Evolutionary conservation across 37 sponge, comb jelly and placozoan species (phyloP), one percentile per base, ranked within the genome.

Genomic region (Agelas oroides): DNA sequence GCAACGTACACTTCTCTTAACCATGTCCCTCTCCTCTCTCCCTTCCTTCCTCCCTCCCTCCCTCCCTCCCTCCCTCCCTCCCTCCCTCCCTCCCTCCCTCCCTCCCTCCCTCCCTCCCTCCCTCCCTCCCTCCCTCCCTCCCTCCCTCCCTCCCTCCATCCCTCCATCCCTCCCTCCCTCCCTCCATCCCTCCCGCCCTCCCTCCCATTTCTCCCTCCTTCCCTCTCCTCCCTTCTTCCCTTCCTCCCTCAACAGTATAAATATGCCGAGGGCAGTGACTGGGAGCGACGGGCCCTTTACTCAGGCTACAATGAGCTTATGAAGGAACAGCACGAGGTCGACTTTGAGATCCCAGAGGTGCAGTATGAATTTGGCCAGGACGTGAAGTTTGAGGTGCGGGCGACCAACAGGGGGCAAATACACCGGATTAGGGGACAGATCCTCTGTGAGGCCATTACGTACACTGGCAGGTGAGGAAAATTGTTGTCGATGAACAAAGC

Each of bases 211-310:
- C n/a, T n/a, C n/a, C n/a, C n/a, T n/a, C n/a, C n/a, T n/a, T n/a
- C n/a, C n/a, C n/a, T n/a, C n/a, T n/a, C n/a, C n/a, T n/a, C n/a
- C n/a, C n/a, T n/a, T n/a, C n/a, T n/a, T n/a, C n/a, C n/a, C n/a
- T n/a, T n/a, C n/a, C n/a, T 65, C n/a, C n/a, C 11, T 13, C 23
- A 40, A 34, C 63, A 87, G 66, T 97, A 97, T 86, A 97, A 97
- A 86, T 79, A 91, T 46, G 56, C 77, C 38, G 98, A 97, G 64
- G 98, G 95, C 0, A 64, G 77, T 39, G 76, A 59, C 15, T 65
- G 76, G 74, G 98, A 97, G 79, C 63, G 98, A 31, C 73, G 74
- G 2, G 85, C 96, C 30, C 81, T 94, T 31, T 67, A 72, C 34
- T 35, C 64, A 23, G 65, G 65, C 34, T 59, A 68, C 41, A 32